phyloP scores from a whole-genome alignment of 2,797 vertebrate genomes.

The Danio choprae region DNA sequence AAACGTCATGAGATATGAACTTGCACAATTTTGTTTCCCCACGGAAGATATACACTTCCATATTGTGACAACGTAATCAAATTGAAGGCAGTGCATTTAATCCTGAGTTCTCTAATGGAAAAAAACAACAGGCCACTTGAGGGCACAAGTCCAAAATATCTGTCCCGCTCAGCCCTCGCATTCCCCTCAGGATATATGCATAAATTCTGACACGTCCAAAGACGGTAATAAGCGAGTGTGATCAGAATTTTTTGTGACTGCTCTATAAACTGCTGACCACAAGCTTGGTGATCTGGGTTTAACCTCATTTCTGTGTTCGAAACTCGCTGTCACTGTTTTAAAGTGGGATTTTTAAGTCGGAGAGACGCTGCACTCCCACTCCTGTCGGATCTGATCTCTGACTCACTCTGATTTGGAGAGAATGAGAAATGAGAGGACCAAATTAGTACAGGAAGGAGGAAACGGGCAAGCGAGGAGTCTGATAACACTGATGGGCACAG shows the following conservation, averaged over 20 bases:
- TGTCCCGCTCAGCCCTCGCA: background rate
- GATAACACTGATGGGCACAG: constrained; percentile 50
- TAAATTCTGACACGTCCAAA: constrained; percentile 46
- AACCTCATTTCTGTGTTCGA: constrained; percentile 74
- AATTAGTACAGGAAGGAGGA: constrained; percentile 28
- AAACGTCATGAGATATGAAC: too few relatives aligned
- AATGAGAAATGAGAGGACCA: constrained; percentile 31
- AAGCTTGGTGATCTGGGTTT: constrained; percentile 76
- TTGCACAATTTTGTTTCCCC: too few relatives aligned
- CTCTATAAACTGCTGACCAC: constrained; percentile 72
- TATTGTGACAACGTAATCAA: too few relatives aligned
- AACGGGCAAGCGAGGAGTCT: constrained; percentile 13
- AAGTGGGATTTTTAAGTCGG: constrained; percentile 47
- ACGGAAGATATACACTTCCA: too few relatives aligned
- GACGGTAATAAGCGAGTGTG: constrained; percentile 32
- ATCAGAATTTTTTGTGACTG: constrained; percentile 27
- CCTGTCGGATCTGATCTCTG: constrained; percentile 19
- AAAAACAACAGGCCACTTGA: background rate
- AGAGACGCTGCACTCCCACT: constrained; percentile 4
- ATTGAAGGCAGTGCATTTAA: background rate
- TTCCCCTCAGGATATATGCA: constrained; percentile 1
- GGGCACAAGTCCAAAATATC: background rate
- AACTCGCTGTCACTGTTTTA: constrained; percentile 63
- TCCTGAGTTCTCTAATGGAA: background rate
- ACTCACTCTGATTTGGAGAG: constrained; percentile 51